Conservation (phyloP, 2,888 invertebrate species). For the Meliscaeva auricollis region DNA sequence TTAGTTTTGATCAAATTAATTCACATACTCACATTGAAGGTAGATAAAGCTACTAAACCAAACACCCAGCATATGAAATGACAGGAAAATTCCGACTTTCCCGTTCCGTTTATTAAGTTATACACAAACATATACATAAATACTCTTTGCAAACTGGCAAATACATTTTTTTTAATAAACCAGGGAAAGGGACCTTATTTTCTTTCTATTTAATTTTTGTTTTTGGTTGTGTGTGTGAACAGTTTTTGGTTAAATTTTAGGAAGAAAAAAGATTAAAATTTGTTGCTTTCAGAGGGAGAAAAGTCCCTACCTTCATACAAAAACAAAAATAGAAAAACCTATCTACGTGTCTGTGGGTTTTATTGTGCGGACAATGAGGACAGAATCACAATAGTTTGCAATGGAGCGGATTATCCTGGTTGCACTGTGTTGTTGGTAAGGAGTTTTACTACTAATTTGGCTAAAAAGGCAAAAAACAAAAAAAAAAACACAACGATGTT, state of each 20-base stretch:
- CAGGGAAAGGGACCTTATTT: constrained; percentile 21
- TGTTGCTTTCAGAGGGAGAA: constrained; percentile 46
- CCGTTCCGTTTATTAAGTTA: constrained; percentile 65
- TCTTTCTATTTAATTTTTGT: not conserved
- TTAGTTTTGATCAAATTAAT: constrained; percentile 70
- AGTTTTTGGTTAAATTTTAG: constrained; percentile 49
- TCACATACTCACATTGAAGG: constrained; percentile 10
- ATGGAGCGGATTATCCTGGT: constrained; percentile 70
- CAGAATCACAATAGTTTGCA: constrained; percentile 69
- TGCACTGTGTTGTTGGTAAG: constrained; percentile 30
- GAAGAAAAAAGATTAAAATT: constrained; percentile 62
- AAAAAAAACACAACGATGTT: constrained; percentile 24
- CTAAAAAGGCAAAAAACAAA: constrained; percentile 66
- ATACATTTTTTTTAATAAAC: constrained; percentile 10
- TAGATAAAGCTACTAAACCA: not conserved
- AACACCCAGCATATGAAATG: not conserved
- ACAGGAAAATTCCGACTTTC: constrained; percentile 45
- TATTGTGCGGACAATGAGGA: constrained; percentile 68
- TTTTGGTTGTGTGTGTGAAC: constrained; percentile 29
- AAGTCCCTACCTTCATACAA: not conserved
- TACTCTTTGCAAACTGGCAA: not conserved
- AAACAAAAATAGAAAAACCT: not conserved
- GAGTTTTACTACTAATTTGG: constrained; percentile 71
- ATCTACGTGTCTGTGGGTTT: constrained; percentile 67
- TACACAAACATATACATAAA: not conserved